A percentile compares a stretch with the other conserved stretches of the same genome.
phyloP scores from a whole-genome alignment of 2,113 vertebrate genomes.

The Lucifuga dentata region DNA sequence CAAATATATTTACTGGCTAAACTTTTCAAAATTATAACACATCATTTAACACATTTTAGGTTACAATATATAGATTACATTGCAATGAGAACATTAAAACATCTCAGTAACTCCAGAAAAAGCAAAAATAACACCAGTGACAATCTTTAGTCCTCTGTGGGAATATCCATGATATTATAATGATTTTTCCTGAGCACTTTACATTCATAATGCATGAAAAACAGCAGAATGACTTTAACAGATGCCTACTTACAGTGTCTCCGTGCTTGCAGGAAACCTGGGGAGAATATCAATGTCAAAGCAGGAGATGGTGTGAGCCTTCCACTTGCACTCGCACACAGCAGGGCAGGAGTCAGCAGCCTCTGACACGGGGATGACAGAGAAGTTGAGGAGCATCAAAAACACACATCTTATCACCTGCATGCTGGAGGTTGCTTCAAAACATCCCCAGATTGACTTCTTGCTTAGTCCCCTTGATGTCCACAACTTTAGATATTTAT shows the following conservation, averaged over 20 bases:
- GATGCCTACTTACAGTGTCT: slow-evolving; percentile 90
- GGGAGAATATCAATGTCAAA: slow-evolving; percentile 87
- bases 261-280: slow-evolving; percentile 86
- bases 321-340: slow-evolving; percentile 89
- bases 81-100: slow-evolving; percentile 26
- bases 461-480: slow-evolving; percentile 2
- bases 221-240: slow-evolving; percentile 47
- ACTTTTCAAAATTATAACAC: too few species aligned
- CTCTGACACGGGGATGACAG: slow-evolving; percentile 29
- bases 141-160: slow-evolving; percentile 33
- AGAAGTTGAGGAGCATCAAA: slow-evolving; percentile 60
- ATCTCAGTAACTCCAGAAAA: slow-evolving; percentile 4
- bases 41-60: too few species aligned
- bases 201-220: slow-evolving; percentile 43
- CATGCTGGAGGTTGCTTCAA: slow-evolving; percentile 54
- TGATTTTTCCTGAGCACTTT: slow-evolving; percentile 65
- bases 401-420: slow-evolving; percentile 67
- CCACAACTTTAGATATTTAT: not conserved
- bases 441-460: slow-evolving; percentile 2
- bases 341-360: slow-evolving; percentile 74
- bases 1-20: too few species aligned
- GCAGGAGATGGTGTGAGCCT: slow-evolving; percentile 88
- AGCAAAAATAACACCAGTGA: slow-evolving; percentile 38
- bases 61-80: not conserved
- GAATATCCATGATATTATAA: slow-evolving; percentile 63